Evolutionary conservation across 2,797 vertebrate species (phyloP).

Genomic region (Diplodus puntazzo): DNA sequence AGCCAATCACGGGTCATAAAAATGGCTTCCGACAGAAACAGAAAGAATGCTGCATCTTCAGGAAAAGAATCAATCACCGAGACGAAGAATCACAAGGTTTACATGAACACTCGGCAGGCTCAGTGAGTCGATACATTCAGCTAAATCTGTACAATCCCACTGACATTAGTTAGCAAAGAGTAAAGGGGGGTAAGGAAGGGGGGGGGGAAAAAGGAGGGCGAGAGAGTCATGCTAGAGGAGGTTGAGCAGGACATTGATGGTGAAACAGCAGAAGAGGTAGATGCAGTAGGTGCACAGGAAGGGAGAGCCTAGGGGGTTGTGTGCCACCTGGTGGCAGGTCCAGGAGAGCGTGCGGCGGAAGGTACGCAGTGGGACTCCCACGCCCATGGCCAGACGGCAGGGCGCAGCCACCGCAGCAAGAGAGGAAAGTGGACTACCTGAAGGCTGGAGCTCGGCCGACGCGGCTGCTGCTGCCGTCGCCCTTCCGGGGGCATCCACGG

Average conservation of each 20-base stretch:
- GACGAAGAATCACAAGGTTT: constrained; percentile 47
- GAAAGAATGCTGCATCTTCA: constrained; percentile 68
- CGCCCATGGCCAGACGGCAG: constrained; percentile 81
- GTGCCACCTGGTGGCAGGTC: constrained; percentile 91
- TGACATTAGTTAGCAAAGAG: constrained; percentile 46
- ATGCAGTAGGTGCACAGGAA: constrained; percentile 91
- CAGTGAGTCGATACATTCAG: constrained; percentile 41
- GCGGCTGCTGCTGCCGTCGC: constrained; percentile 70
- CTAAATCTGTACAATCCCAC: constrained; percentile 62
- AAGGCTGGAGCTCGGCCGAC: constrained; percentile 88
- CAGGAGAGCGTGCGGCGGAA: constrained; percentile 88
- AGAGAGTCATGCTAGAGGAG: constrained; percentile 81
- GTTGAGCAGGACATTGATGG: constrained; percentile 84
- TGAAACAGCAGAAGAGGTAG: constrained; percentile 87
- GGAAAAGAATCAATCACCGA: constrained; percentile 50
- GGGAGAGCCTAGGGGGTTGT: constrained; percentile 92
- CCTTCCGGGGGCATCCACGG: constrained; percentile 86
- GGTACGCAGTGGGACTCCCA: constrained; percentile 85
- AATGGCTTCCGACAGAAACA: constrained; percentile 1
- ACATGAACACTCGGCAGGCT: constrained; percentile 37
- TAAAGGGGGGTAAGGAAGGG: constrained; percentile 36
- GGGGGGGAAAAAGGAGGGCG: constrained; percentile 9
- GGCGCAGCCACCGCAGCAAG: constrained; percentile 82
- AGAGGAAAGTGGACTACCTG: constrained; percentile 96
- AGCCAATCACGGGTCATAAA: constrained; percentile 40